Conservation (phyloP, 2,113 vertebrate genomes). For the Holacanthus passer region DNA sequence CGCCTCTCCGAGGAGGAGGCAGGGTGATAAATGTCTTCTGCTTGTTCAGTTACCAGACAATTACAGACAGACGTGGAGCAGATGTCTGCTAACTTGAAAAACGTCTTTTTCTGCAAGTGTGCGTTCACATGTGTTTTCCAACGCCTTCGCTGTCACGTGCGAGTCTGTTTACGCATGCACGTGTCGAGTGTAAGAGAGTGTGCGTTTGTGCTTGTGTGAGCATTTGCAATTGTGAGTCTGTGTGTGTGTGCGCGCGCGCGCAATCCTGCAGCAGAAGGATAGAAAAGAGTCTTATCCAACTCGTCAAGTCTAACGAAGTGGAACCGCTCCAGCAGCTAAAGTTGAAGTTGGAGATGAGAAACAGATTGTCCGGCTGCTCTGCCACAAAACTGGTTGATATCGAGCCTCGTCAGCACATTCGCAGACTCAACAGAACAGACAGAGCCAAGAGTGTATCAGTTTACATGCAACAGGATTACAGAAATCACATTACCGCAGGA, state of each 20-base stretch:
- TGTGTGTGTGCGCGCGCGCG: background rate
- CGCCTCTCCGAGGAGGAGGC: slow-evolving; percentile 43
- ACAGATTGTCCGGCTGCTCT: slow-evolving; percentile 58
- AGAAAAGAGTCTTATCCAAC: slow-evolving; percentile 34
- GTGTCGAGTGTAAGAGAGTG: background rate
- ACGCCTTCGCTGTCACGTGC: background rate
- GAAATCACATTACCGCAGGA: slow-evolving; percentile 46
- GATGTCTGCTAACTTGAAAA: slow-evolving; percentile 54
- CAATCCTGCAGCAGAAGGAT: slow-evolving; percentile 29
- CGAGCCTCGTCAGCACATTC: slow-evolving; percentile 53
- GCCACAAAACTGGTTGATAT: slow-evolving; percentile 48
- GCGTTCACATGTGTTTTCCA: background rate
- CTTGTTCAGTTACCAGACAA: slow-evolving; percentile 68
- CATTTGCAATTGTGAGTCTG: background rate
- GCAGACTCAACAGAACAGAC: slow-evolving; percentile 29
- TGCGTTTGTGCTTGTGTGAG: background rate
- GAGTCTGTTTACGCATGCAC: background rate
- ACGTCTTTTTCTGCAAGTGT: slow-evolving; percentile 21
- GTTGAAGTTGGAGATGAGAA: slow-evolving; percentile 61
- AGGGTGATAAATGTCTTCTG: slow-evolving; percentile 76
- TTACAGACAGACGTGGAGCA: slow-evolving; percentile 66
- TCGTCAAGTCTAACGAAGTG: slow-evolving; percentile 66
- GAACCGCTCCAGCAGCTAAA: slow-evolving; percentile 61
- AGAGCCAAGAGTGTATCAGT: slow-evolving; percentile 23
- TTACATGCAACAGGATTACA: slow-evolving; percentile 34